phyloP scores from a whole-genome alignment of 2,797 vertebrate genomes.

The Takifugu rubripes region DNA sequence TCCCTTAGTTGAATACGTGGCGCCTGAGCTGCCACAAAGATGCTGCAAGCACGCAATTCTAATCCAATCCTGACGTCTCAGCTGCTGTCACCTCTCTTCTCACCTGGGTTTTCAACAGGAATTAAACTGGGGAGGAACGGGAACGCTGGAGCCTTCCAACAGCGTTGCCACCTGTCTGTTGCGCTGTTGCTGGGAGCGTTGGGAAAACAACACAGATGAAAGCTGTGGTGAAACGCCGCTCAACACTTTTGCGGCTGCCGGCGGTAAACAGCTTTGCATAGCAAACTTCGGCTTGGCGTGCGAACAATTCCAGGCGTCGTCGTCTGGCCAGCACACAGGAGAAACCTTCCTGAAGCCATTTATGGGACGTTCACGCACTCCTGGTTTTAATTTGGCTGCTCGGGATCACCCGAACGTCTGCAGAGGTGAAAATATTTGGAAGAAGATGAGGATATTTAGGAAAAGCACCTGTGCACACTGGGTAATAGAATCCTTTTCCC shows the following conservation, averaged over 20 bases:
- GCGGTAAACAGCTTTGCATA: constrained; percentile 52
- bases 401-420: too few relatives aligned
- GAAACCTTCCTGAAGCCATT: constrained; percentile 40
- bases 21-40: background rate
- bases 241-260: constrained; percentile 31
- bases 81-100: too few relatives aligned
- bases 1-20: background rate
- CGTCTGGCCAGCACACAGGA: constrained; percentile 49
- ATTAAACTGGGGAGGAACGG: background rate
- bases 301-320: constrained; percentile 56
- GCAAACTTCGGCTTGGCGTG: constrained; percentile 63
- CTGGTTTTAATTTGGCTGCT: constrained; percentile 6
- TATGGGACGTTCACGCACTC: constrained; percentile 34
- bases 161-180: constrained; percentile 4
- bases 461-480: too few relatives aligned
- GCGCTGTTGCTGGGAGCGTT: background rate
- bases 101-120: too few relatives aligned
- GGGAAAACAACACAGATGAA: constrained; percentile 17
- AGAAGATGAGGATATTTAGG: too few relatives aligned
- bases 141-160: background rate
- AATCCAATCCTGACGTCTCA: background rate
- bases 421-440: too few relatives aligned
- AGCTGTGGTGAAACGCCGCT: constrained; percentile 40
- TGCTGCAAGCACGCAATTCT: background rate
- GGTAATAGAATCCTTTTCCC: too few relatives aligned